phyloP scores from a whole-genome alignment of 2,113 vertebrate species.

The Scytalopus superciliaris region DNA sequence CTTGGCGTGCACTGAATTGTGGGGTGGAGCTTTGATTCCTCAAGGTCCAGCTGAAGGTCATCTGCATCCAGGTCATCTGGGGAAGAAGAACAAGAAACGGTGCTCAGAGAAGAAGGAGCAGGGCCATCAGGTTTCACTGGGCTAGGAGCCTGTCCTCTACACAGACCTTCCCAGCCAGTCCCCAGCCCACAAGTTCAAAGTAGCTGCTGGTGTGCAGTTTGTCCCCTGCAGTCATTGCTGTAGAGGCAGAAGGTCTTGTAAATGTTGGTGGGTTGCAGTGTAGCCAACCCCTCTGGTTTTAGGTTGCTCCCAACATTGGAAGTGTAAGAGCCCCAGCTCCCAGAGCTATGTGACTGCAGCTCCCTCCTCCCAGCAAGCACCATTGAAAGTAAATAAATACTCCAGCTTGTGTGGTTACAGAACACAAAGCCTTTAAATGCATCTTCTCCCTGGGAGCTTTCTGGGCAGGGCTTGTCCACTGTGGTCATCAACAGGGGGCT shows the following conservation, averaged over 20 bases:
- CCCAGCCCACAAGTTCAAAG: background rate
- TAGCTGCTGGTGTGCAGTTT: background rate
- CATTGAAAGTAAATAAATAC: background rate
- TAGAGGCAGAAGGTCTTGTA: background rate
- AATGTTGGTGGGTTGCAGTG: background rate
- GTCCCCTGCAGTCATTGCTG: background rate
- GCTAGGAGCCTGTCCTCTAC: background rate
- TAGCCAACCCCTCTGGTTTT: background rate
- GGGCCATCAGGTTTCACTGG: background rate
- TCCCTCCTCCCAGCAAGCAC: background rate
- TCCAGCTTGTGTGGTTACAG: background rate
- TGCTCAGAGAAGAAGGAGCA: background rate
- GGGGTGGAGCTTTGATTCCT: conserved; percentile 85
- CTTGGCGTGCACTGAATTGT: conserved; percentile 88
- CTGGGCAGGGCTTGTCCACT: background rate
- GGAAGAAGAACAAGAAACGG: background rate
- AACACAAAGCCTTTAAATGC: conserved; percentile 45
- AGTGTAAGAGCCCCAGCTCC: background rate
- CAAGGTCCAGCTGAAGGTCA: conserved; percentile 86
- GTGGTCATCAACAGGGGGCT: background rate
- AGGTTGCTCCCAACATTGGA: background rate
- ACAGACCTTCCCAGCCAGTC: background rate
- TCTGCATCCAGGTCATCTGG: conserved; percentile 90
- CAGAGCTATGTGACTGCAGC: background rate
- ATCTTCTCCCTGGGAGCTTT: background rate